These are phyloP conservation scores for Drosophila histrio DNA, from an alignment of 2,888 invertebrate species.

Conservation along the genomic window DNA sequence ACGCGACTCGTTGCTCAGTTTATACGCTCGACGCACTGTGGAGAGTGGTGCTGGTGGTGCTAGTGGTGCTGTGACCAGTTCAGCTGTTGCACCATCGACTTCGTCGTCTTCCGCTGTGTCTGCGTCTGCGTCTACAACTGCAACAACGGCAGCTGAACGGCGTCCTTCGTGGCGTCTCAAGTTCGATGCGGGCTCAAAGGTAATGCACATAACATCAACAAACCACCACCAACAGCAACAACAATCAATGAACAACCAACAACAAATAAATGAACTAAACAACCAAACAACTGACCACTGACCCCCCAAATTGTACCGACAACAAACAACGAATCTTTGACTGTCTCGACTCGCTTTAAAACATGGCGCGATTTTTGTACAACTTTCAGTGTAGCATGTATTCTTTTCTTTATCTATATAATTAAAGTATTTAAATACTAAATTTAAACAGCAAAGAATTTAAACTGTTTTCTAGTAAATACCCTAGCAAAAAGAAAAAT, in stretches of 20 bases:
- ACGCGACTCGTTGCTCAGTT: slow-evolving; percentile 65
- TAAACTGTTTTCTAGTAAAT: not conserved
- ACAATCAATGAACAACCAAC: slow-evolving; percentile 13
- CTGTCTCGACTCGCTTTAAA: slow-evolving; percentile 42
- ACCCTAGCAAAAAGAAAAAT: slow-evolving; percentile 22
- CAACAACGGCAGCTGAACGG: slow-evolving; percentile 87
- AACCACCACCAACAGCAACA: slow-evolving; percentile 20
- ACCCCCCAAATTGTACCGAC: slow-evolving; percentile 26
- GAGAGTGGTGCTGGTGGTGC: slow-evolving; percentile 43
- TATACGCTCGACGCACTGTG: slow-evolving; percentile 67
- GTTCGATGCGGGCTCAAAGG: slow-evolving; percentile 96
- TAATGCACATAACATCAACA: slow-evolving; percentile 84
- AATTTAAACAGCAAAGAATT: not conserved
- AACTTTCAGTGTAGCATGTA: slow-evolving; percentile 53
- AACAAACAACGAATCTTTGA: slow-evolving; percentile 13
- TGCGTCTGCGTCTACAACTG: too few relatives aligned
- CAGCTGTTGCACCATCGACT: slow-evolving; percentile 35
- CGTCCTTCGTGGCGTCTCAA: slow-evolving; percentile 96
- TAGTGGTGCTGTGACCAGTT: slow-evolving; percentile 35
- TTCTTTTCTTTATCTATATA: slow-evolving; percentile 20
- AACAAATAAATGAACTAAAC: slow-evolving; percentile 27
- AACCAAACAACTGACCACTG: slow-evolving; percentile 45
- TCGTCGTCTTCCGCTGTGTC: slow-evolving; percentile 41
- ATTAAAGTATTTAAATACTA: slow-evolving; percentile 19
- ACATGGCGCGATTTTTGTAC: slow-evolving; percentile 26